Evolutionary conservation across 2,797 vertebrate genomes (phyloP), one percentile per base, ranked within the genome.

Genomic region (Notolabrus celidotus): DNA sequence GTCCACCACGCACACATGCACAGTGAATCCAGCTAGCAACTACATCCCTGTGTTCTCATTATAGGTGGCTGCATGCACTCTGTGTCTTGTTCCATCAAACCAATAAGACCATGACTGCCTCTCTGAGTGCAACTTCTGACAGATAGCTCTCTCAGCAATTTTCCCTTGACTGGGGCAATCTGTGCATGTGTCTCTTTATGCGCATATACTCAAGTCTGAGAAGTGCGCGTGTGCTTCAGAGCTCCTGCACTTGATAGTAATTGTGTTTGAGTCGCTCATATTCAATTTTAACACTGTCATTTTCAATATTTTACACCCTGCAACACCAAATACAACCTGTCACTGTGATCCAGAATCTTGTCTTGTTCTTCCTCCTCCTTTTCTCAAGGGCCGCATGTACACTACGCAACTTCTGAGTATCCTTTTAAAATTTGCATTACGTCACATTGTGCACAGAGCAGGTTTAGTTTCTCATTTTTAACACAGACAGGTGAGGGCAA

Each of bases 271-370:
- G 74, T 74, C 14, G 3, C 74, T 73, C 74, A 79, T 78, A 86
- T 88, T 80, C 71, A 84, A 74, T 82, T 87, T 86, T 83, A 86
- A 83, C 67, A 78, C 57, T 77, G 83, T 77, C 86, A 82, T 79
- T 71, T 47, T 87, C 53, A 69, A 79, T 87, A 77, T 71, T 79
- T 85, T 71, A 80, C 58, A 71, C 52, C 58, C 62, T 5, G 10
- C 54, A 49, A 22, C 63, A 7, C 42, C 70, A 55, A 23, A 29
- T 2, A 17, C 56, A 36, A 14, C 20, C 53, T 27, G 31, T 58
- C 71, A 34, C n/a, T 59, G 54, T 56, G 42, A 31, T 50, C 17
- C 53, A 67, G 67, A 41, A 42, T 83, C 62, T 72, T 20, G 1
- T 46, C 74, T 63, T 39, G 34, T 27, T 59, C 60, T 25, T 55